These are phyloP conservation scores for Falcunculus frontatus DNA, from an alignment of 2,113 vertebrate genomes.

Conservation along the genomic window DNA sequence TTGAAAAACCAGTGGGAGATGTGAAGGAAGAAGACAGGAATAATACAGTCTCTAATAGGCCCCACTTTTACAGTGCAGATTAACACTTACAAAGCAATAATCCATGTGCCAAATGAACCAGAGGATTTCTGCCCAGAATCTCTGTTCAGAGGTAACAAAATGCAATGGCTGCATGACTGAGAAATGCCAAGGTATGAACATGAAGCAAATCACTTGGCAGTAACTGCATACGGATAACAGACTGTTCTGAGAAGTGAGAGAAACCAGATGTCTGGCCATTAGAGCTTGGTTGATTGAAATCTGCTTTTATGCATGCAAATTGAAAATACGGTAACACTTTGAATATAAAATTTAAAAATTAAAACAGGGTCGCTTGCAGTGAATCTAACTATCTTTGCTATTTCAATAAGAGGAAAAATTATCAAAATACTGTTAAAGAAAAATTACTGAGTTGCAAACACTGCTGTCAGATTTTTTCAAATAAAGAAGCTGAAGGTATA, in stretches of 20 bases:
- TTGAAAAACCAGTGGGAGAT: background rate
- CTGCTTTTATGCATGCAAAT: background rate
- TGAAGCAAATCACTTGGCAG: background rate
- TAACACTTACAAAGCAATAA: background rate
- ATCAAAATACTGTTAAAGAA: background rate
- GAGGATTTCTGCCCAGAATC: background rate
- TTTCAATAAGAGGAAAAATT: background rate
- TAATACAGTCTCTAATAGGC: background rate
- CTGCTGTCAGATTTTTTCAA: background rate
- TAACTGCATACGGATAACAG: background rate
- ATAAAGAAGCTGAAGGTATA: background rate
- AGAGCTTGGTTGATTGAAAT: background rate
- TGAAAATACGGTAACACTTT: background rate
- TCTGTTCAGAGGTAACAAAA: background rate
- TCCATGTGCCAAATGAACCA: background rate
- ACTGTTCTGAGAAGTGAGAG: background rate
- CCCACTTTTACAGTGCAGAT: background rate
- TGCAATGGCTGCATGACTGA: background rate
- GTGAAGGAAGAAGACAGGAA: background rate
- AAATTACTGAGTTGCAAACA: background rate
- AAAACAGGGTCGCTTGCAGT: background rate
- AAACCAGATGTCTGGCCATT: background rate
- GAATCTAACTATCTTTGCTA: background rate
- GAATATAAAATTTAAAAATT: background rate
- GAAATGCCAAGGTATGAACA: background rate